These are phyloP conservation scores for Oreohelix idahoensis DNA, from an alignment of 1,140 invertebrate species.

Conservation along the genomic window DNA sequence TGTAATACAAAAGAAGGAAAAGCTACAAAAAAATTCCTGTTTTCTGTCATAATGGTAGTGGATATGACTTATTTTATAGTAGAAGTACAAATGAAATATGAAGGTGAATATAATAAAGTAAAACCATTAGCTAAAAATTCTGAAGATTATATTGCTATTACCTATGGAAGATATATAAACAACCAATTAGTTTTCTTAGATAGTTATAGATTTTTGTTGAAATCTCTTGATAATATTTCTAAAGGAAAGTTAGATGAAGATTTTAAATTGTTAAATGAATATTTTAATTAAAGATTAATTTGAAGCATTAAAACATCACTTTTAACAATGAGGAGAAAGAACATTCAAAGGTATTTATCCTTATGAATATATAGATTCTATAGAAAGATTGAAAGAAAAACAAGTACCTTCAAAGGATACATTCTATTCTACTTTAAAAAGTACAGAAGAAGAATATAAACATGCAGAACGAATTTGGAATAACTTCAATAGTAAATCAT, in stretches of 20 bases:
- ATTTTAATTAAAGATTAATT: not conserved
- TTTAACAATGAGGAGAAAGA: not conserved
- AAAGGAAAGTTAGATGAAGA: not conserved
- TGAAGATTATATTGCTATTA: not conserved
- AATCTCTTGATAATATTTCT: not conserved
- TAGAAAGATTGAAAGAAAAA: not conserved
- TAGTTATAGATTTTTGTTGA: not conserved
- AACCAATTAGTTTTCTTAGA: not conserved
- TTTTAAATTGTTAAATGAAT: not conserved
- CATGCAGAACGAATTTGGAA: not conserved
- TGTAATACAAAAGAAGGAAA: slow-evolving; percentile 10
- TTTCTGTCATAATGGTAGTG: not conserved
- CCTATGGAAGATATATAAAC: not conserved
- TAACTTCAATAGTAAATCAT: not conserved
- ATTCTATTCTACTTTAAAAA: slow-evolving; percentile 10
- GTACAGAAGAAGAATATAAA: slow-evolving; percentile 1
- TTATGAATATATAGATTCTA: not conserved
- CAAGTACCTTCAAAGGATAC: not conserved
- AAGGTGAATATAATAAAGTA: not conserved
- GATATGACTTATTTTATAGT: slow-evolving; percentile 8
- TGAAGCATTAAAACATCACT: slow-evolving; percentile 5
- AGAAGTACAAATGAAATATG: not conserved
- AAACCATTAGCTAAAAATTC: not conserved
- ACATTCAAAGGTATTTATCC: slow-evolving; percentile 2
- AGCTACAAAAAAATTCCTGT: not conserved